Base-by-base conservation (phyloP, 2,888 invertebrate genomes). In the Conus canariensis region DNA sequence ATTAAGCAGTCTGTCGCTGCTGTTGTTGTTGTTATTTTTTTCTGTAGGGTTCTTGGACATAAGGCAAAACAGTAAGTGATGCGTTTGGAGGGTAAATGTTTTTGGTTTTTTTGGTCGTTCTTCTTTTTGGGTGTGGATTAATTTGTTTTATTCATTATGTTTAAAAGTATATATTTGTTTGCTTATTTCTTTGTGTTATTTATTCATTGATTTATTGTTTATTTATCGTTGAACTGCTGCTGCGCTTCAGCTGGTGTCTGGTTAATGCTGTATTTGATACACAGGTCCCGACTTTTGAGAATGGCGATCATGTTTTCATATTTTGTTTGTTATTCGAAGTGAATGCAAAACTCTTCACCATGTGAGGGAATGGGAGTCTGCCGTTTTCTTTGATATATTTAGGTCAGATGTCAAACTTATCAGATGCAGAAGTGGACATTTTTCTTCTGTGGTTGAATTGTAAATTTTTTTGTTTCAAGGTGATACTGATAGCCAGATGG, bases 41-140 rank as follows among this genome's bases (percentile, higher is more conserved):
- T 80, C 58, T 59, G 16, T 80, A 88, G 88, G 85, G 67, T 86
- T 25, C 80, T 87, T 70, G 90, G 89, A 64, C 85, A 58, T 67
- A 60, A 85, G 60, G 64, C 58, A 45, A 80, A 89, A 85, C n/a
- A 85, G 89, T 85, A 89, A 89, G 83, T 77, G 16, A 12, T 60
- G 6, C 25, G 22, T 60, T 19, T 30, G 19, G n/a, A 45, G 83
- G 56, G 19, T 83, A 12, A 74, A 22, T 77, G 10, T 9, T 80
- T 80, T 74, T 25, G 22, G 74, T 74, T 74, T 70, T 22, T 70
- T 70, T 8, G 3, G n/a, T 70, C n/a, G 45, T 45, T 45, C 45
- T 45, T 45, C 45, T 45, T 45, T 45, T 45, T 45, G 45, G 45
- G 45, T 45, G 4, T 45, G 45, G 45, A 45, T 45, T 45, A 45